phyloP scores from a whole-genome alignment of 1,140 invertebrate genomes.

The Cotesia glomerata region DNA sequence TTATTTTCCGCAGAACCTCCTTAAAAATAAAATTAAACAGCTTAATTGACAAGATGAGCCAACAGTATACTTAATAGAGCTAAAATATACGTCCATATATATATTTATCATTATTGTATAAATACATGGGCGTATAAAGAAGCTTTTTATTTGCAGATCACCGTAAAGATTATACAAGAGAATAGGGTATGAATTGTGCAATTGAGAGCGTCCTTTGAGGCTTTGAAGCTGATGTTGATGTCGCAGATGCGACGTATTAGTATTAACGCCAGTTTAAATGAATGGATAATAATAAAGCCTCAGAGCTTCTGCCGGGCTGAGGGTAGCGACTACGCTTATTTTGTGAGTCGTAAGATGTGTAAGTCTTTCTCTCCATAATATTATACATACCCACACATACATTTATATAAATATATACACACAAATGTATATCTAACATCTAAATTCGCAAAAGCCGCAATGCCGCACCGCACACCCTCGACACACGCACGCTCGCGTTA shows the following conservation, averaged over 20 bases:
- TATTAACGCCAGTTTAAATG: conserved; percentile 19
- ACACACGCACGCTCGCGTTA: background rate
- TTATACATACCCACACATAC: background rate
- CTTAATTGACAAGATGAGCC: too few species aligned
- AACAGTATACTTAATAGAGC: too few species aligned
- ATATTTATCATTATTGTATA: background rate
- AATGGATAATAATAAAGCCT: conserved; percentile 17
- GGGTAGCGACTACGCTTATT: background rate
- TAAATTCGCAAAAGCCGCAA: conserved; percentile 7
- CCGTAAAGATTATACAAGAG: background rate
- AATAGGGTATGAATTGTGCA: conserved; percentile 28
- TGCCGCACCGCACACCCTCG: conserved; percentile 6
- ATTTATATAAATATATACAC: background rate
- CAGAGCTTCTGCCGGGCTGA: background rate
- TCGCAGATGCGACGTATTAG: conserved; percentile 25
- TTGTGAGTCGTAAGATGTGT: background rate
- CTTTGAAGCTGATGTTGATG: background rate
- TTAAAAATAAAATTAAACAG: too few species aligned
- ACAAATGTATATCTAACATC: conserved; percentile 7
- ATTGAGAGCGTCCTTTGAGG: conserved; percentile 28
- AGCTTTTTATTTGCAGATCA: conserved; percentile 4
- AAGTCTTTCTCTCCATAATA: background rate
- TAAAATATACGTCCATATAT: background rate
- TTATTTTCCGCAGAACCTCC: too few species aligned
- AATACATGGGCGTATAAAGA: background rate